These are phyloP conservation scores for Ctenicera cuprea DNA, from an alignment of 2,888 invertebrate species.

Conservation along the genomic window DNA sequence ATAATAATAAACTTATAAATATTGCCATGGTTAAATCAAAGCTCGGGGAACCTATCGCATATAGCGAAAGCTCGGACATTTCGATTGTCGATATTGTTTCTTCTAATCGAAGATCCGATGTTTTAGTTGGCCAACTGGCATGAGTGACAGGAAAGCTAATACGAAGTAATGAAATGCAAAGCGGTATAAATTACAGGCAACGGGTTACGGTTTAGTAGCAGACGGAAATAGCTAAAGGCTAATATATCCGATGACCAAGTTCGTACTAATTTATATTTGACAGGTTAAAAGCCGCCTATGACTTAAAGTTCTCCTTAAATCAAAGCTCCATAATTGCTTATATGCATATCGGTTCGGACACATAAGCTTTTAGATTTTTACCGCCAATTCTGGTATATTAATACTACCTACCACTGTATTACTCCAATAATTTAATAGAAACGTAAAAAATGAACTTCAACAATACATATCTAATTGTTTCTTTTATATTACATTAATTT, in stretches of 20 bases:
- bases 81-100: slow-evolving; percentile 32
- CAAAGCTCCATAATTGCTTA: slow-evolving; percentile 46
- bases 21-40: slow-evolving; percentile 46
- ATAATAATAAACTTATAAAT: slow-evolving; percentile 49
- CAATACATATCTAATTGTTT: too few relatives aligned
- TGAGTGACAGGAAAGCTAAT: slow-evolving; percentile 64
- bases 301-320: slow-evolving; percentile 55
- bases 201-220: slow-evolving; percentile 63
- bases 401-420: too few relatives aligned
- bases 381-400: slow-evolving; percentile 33
- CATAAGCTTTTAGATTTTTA: slow-evolving; percentile 13
- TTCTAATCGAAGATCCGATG: slow-evolving; percentile 1
- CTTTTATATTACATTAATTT: too few relatives aligned
- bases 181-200: slow-evolving; percentile 62
- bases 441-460: too few relatives aligned
- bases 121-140: slow-evolving; percentile 55
- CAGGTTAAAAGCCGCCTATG: slow-evolving; percentile 58
- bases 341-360: slow-evolving; percentile 29
- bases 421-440: too few relatives aligned
- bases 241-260: slow-evolving; percentile 60
- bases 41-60: slow-evolving; percentile 48
- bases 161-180: slow-evolving; percentile 65
- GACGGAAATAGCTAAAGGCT: slow-evolving; percentile 61
- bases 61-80: slow-evolving; percentile 39
- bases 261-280: slow-evolving; percentile 59